Conservation (phyloP, 2,797 vertebrate species). For the Ciconia nigra region DNA sequence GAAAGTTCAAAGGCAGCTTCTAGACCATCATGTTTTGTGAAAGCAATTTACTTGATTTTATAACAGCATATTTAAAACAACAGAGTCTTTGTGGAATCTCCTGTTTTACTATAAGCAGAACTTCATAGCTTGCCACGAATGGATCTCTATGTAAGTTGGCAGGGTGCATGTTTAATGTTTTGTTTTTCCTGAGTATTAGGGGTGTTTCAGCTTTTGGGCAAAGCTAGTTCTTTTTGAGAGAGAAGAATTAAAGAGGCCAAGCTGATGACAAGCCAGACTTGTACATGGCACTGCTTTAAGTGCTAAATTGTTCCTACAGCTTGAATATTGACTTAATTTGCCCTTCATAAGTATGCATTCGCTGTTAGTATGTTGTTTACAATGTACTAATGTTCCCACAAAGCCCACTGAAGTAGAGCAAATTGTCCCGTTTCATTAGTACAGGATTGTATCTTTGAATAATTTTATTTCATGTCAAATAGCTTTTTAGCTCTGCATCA, state of each 20-base stretch:
- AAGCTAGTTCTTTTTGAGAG: not conserved
- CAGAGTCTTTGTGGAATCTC: not conserved
- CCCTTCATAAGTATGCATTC: not conserved
- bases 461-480: slow-evolving; percentile 60
- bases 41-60: not conserved
- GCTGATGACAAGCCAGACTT: not conserved
- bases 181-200: not conserved
- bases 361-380: not conserved
- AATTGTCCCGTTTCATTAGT: slow-evolving; percentile 54
- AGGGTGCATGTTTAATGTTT: not conserved
- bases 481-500: slow-evolving; percentile 38
- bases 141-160: not conserved
- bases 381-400: not conserved
- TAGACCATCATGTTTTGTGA: not conserved
- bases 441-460: slow-evolving; percentile 39
- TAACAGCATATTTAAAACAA: not conserved
- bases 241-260: not conserved
- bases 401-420: slow-evolving; percentile 41
- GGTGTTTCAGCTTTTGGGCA: not conserved
- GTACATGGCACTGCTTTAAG: not conserved
- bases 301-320: slow-evolving; percentile 1
- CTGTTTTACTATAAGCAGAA: not conserved
- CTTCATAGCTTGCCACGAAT: not conserved
- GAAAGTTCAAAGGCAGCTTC: not conserved
- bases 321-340: slow-evolving; percentile 24